Conservation (phyloP, 1,140 invertebrate species). For the Metopolophium dirhodum region DNA sequence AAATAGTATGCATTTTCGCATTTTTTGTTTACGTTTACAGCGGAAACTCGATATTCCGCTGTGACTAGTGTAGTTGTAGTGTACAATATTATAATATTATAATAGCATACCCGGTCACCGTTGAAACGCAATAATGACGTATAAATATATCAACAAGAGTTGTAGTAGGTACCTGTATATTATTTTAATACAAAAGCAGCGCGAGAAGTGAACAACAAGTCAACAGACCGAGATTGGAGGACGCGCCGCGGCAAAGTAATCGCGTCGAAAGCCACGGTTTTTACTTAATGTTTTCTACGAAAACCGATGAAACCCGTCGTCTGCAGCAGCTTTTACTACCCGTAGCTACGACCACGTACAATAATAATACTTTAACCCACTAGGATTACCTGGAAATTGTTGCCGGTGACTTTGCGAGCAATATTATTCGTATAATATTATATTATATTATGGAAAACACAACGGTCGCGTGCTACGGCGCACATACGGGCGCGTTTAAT, state of each 20-base stretch:
- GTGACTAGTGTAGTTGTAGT: neutral
- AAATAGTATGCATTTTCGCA: neutral
- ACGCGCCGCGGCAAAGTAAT: too few species aligned
- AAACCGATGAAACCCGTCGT: neutral
- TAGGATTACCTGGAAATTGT: slow-evolving; percentile 14
- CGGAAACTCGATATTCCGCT: neutral
- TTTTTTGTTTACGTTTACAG: neutral
- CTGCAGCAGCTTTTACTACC: too few species aligned
- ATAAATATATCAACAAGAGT: neutral
- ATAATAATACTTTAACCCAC: neutral
- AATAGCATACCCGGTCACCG: too few species aligned
- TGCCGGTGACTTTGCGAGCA: neutral
- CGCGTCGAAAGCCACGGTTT: neutral
- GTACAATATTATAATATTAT: too few species aligned
- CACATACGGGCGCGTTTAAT: neutral
- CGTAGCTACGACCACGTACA: too few species aligned
- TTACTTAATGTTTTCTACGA: neutral
- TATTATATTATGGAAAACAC: too few species aligned
- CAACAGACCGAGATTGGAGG: neutral
- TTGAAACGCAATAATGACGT: neutral
- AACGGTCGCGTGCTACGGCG: neutral
- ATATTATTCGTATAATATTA: too few species aligned
- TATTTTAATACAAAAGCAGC: neutral
- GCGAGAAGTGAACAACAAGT: neutral
- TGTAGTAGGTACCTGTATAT: neutral